Evolutionary conservation across 2,797 vertebrate genomes (phyloP), one percentile per base, ranked within the genome.

Genomic region (Gambelia wislizenii): DNA sequence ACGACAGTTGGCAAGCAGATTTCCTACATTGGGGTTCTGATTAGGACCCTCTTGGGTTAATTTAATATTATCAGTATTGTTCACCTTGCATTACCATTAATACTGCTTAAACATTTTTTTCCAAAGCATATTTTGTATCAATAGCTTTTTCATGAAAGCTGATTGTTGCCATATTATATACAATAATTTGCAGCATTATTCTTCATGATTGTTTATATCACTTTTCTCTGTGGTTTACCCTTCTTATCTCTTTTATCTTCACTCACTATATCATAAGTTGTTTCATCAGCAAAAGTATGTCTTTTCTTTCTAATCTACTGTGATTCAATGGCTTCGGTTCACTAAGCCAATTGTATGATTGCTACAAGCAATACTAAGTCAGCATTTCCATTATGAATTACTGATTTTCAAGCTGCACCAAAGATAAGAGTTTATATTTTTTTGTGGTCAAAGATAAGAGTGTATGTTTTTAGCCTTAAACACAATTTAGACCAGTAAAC

Each of bases 11-110:
- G 97, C 96, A 97, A 97, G 97, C 97, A 97, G 97, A 97, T 97
- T 97, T 97, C 72, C 96, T 96, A 97, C 96, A 94, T 89, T 92
- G 96, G 97, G 96, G 97, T 97, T 95, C 97, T 97, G 96, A 97
- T 97, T 95, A 96, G 94, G 95, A 97, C 93, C 95, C 96, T 97
- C 97, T 95, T 97, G 97, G 97, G 96, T 97, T 97, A 97, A 97
- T 97, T 98, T 97, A 97, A 97, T 97, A 97, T 97, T 97, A 97
- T 97, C 97, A 96, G 96, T 95, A 95, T 96, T 96, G 94, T 96
- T 98, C 97, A 97, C 97, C 97, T 97, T 97, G 96, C 95, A 94
- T 96, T 96, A 96, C 96, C 93, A 95, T 96, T 97, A 97, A 95
- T 95, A 95, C 94, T 92, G 96, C 96, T 97, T 97, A 96, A 97